Base-by-base conservation (phyloP, 2,888 invertebrate species). In the Agriopis aurantiaria region DNA sequence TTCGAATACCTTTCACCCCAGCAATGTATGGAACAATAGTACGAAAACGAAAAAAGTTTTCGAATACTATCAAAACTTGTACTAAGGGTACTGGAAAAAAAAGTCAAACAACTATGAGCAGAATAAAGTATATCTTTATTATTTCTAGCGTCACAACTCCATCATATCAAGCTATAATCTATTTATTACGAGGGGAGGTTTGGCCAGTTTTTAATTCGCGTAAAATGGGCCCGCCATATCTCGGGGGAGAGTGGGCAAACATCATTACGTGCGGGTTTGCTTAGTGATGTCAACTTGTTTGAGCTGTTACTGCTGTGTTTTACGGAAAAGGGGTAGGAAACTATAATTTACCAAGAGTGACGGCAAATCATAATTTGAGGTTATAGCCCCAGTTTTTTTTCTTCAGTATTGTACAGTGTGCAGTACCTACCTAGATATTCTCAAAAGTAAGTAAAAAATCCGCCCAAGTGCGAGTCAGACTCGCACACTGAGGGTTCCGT, bases 221-320 rank as follows among this genome's bases (percentile, higher is more conserved):
- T 92, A 91, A 92, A 92, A 92, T 86, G 87, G 84, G 74, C 68
- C 48, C 65, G 80, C 80, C 80, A 81, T 80, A 88, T 92, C 92
- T 91, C 92, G 79, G 83, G 91, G 92, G 92, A 92, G 88, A 85
- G 82, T 74, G 83, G 81, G 86, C 82, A 91, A 91, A 92, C 88
- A 91, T 91, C 87, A 85, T 91, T 91, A 91, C 82, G 75, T 75
- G 79, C 81, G 70, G 14, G 78, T 80, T 79, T 81, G 77, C 69
- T 68, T 43, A 72, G 77, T 77, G 78, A 78, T 74, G 85, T 85
- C 82, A 82, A 82, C 80, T 78, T 61, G 76, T 75, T 72, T 69
- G 64, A 61, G 61, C 52, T 68, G 75, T 76, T 76, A 71, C 65
- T 65, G 55, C n/a, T 55, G 65, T 64, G 60, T 49, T 68, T 3